Base-by-base conservation (phyloP, 2,888 invertebrate species). In the Ormyrus thymus region DNA sequence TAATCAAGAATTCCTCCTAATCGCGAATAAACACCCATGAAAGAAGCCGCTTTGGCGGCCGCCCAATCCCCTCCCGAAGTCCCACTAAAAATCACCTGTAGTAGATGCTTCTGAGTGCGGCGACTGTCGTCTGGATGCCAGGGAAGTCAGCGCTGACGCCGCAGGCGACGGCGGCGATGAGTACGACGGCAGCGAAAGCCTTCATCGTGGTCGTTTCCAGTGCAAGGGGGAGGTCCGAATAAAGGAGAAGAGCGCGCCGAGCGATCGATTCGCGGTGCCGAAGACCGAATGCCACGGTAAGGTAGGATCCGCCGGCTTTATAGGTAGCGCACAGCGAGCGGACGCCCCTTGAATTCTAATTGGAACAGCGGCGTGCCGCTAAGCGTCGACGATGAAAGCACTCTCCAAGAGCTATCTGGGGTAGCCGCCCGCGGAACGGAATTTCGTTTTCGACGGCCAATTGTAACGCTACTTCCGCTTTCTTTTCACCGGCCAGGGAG, bases 231-330 rank as follows among this genome's bases (percentile, higher is more conserved):
- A 29, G 29, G 29, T 29, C 29, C 29, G 29, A 29, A 29, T 29
- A 29, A 55, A 55, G 13, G 9, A 9, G 62, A 53, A 43, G 11
- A 11, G 45, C n/a, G 50, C 75, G 59, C 77, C 76, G 86, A 82
- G 82, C 84, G 84, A 87, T 85, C 86, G 86, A 87, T 87, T 88
- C 84, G 86, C 85, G 83, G 88, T 84, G 85, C 87, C 84, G 86
- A 88, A 85, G 86, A 88, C 87, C 89, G 89, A 90, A 88, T 89
- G 90, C 86, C 86, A 86, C 83, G 82, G 81, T 84, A 83, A 83
- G 85, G 85, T 83, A 83, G 83, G 87, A 83, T 85, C 84, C 84
- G 86, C 85, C 85, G 85, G 88, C 89, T 89, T 89, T 90, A 90
- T 89, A 90, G 86, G 84, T 66, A 68, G 56, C 85, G 86, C 84